Base-by-base conservation (phyloP, 2,113 vertebrate genomes). In the Nibea coibor region DNA sequence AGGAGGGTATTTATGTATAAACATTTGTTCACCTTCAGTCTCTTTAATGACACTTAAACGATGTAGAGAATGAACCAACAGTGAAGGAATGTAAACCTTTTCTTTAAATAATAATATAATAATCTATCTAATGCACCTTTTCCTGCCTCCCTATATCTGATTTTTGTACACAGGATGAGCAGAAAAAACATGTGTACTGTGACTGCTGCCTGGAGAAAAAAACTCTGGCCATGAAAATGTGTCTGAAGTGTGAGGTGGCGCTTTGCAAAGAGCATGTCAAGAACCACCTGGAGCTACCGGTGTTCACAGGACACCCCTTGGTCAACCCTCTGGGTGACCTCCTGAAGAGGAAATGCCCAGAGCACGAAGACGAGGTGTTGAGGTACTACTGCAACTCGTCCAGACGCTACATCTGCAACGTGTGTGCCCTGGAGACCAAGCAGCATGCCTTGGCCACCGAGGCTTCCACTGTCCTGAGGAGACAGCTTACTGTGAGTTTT, bases 171-270 rank as follows among this genome's bases (percentile, higher is more conserved):
- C 73, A 91, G 88, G 71, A 67, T n/a, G 48, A 64, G 47, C 56
- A 70, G 48, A 48, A 35, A 1, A 75, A 57, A 48, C 31, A 4
- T 2, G 91, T 92, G 47, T 78, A 75, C 75, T 91, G 91, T 8
- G 92, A 93, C 81, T 91, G 45, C 68, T 93, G 90, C 80, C 65
- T 42, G 0, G 78, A 79, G 17, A 57, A 31, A 1, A n/a, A n/a
- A 10, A 74, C 28, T 1, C 48, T 54, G 53, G 92, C 92, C 0
- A 6, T 80, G 9, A 92, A 91, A 69, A 87, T 82, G 0, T 94
- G 91, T 26, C 74, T 91, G 16, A 93, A 90, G 78, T 93, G 94
- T 39, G 88, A 93, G 73, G 88, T 93, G 66, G 91, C 93, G 0
- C 65, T 93, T 78, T 94, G 91, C 75, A 14, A 66, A 17, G 54